Base-by-base conservation (phyloP, 2,113 vertebrate species). In the Okapia johnstoni region DNA sequence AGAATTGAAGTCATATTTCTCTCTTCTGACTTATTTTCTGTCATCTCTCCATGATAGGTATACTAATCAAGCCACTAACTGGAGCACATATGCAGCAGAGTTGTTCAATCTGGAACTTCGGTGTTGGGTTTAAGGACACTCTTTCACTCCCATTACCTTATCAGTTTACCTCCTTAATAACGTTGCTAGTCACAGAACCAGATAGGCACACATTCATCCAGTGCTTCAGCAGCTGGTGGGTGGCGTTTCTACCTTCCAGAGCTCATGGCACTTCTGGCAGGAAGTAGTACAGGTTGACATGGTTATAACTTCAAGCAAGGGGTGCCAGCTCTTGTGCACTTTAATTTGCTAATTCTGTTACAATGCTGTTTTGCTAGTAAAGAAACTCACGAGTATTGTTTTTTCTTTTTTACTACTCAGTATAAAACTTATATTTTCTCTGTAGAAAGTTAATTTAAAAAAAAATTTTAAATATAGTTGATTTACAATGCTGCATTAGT, bases 201-300 rank as follows among this genome's bases (percentile, higher is more conserved):
- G 85, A 15, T 3, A 58, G 14, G 8, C 33, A 81, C 8, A 5
- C 25, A 19, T 2, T 48, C 57, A 7, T 6, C 28, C 54, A 17
- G 5, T 8, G 50, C 5, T 28, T n/a, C 13, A 8, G 36, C 0
- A 8, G 16, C 5, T 5, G 33, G 1, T 28, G 33, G 16, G 12
- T 28, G 16, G 13, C 61, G 8, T 11, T 28, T 61, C 80, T 80
- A 11, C 12, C 25, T 3, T 23, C 52, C 15, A 3, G 9, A 21
- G 40, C 17, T 12, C 48, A 46, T 3, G 15, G 0, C 36, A 7
- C 4, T 61, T 26, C 58, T 16, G 7, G 2, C 4, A 13, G 14
- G 26, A 88, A 88, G 48, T 9, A 26, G 6, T 21, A 3, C 10
- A 54, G 15, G 52, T 28, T 4, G 1, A 54, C 17, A 5, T 12